Evolutionary conservation across 1,140 invertebrate species (phyloP).

Genomic region (Leptonema lineaticorne): DNA sequence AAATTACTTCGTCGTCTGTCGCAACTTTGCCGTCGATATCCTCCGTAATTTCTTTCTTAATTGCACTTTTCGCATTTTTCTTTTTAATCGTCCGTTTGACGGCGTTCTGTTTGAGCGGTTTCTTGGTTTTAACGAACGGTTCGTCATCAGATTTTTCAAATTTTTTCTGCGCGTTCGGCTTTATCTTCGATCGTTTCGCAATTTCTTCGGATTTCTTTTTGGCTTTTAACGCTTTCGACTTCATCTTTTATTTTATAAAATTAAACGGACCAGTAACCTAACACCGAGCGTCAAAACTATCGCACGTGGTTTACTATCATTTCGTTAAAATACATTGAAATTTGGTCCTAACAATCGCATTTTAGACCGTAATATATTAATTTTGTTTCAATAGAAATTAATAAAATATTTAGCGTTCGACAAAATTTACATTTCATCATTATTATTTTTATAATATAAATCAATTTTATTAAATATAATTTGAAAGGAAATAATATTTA

Average conservation of each 20-base stretch:
- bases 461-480: too few relatives aligned
- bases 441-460: too few relatives aligned
- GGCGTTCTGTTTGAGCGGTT: not conserved
- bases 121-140: not conserved
- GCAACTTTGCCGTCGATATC: not conserved
- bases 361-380: too few relatives aligned
- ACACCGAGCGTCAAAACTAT: not conserved
- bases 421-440: too few relatives aligned
- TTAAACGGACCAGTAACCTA: not conserved
- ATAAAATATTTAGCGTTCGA: too few relatives aligned
- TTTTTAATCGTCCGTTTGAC: not conserved
- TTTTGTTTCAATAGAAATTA: too few relatives aligned
- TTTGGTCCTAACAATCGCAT: too few relatives aligned
- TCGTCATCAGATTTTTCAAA: not conserved
- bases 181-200: not conserved
- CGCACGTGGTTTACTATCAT: not conserved
- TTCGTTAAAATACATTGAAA: too few relatives aligned
- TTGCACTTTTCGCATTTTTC: too few relatives aligned
- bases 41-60: not conserved
- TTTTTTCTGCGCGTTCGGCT: not conserved
- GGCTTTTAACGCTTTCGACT: not conserved
- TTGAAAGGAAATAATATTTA: too few relatives aligned
- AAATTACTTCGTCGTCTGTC: not conserved
- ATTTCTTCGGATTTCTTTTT: not conserved
- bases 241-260: not conserved